Evolutionary conservation across 2,797 vertebrate species (phyloP), one percentile per base, ranked within the genome.

Genomic region (Ctenochaetus hawaiiensis): DNA sequence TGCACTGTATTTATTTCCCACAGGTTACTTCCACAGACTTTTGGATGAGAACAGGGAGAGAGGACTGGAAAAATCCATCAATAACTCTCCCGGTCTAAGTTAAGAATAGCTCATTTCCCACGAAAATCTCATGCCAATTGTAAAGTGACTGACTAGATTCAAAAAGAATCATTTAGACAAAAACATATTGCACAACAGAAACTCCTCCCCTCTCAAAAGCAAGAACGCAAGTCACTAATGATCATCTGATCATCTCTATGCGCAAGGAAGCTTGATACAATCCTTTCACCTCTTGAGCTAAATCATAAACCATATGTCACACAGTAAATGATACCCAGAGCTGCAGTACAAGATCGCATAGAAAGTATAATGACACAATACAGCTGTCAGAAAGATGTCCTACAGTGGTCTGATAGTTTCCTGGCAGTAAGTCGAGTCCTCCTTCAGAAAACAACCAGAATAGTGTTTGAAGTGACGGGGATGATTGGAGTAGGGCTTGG

Each of bases 331-430:
- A 86, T 68, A 75, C 34, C 53, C 52, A 17, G 57, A 43, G 61
- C 59, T 22, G 63, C 26, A 14, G 71, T 30, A 23, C 47, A 45
- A 70, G 23, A 90, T 67, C 78, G 82, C 54, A 67, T 9, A 54
- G 73, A 82, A 66, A 74, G 54, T 16, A 78, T 61, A 39, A 69
- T 63, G 66, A 85, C 72, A 83, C 75, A 69, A 58, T 52, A 72
- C 51, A 66, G 79, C 49, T 66, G 69, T 72, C 51, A 69, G 82
- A 78, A 86, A 81, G 82, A 82, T 77, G 74, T 77, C 81, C 77
- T 53, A 8, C 3, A n/a, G 81, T 65, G 81, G 84, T 82, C 83
- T 88, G 81, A 90, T 82, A 80, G 84, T 91, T 91, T 92, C 88
- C 91, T 88, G 90, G 86, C 86, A 82, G 67, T 63, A 79, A 88